Evolutionary conservation across 30 jellyfish, hydroid and myxozoan genomes (phyloP), one percentile per base, ranked within the genome.

Genomic region (Turritopsis dohrnii): DNA sequence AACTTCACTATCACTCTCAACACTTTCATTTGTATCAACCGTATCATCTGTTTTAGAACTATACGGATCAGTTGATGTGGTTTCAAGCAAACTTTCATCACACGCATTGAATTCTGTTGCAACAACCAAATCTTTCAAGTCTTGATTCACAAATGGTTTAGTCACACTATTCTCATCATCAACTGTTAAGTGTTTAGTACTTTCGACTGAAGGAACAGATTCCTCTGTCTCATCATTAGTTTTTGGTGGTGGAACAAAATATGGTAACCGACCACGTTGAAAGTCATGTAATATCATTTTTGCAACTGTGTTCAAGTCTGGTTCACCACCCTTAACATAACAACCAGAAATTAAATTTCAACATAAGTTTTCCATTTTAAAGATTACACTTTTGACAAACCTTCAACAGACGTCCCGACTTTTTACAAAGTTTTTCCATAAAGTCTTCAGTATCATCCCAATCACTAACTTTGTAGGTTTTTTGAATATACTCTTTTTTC

Each of bases 261-360:
- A 95, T 0, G 99, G 99, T 66, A 95, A 90, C 74, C 90, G 81
- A 27, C 99, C 99, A 26, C 99, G 83, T 85, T 95, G 99, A 84
- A 89, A 95, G 83, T 95, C 99, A 26, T 71, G 76, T 1, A 95
- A 72, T 16, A 95, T 87, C 99, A 95, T 95, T 84, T 84, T 90
- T 18, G 96, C 75, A 28, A 84, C 99, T 0, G 99, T 95, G 21
- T 89, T 90, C 21, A 84, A 76, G 71, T 95, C 99, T 24, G 99
- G 96, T 84, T 95, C 99, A 17, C 99, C 99, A 60, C 99, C 99
- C 97, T 94, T 65, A 17, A 0, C 52, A 41, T 16, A 9, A 81
- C n/a, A n/a, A n/a, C n/a, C n/a, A n/a, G n/a, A n/a, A n/a, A n/a
- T n/a, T n/a, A n/a, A n/a, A n/a, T n/a, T n/a, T n/a, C n/a, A 27